These are phyloP conservation scores for Halocynthia aurantium DNA, from an alignment of 23 tunicate species.

Conservation along the genomic window DNA sequence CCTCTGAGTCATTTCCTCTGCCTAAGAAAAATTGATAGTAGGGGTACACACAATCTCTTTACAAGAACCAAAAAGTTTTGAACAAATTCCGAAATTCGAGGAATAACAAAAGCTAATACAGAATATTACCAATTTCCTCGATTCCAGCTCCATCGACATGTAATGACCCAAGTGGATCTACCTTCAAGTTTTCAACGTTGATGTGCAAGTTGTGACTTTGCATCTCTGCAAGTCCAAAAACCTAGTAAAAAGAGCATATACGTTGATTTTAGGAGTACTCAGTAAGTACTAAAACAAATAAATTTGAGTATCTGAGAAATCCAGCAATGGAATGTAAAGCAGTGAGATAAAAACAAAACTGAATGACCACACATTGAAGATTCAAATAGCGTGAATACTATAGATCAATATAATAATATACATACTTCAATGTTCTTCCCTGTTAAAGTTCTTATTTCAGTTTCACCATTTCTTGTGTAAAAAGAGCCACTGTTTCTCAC, in stretches of 20 bases:
- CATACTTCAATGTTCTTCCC: constrained; percentile 15
- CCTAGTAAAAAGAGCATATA: background rate
- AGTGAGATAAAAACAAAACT: background rate
- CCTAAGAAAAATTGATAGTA: too few relatives aligned
- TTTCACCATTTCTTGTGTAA: constrained; percentile 13
- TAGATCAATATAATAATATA: background rate
- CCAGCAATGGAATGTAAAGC: too few relatives aligned
- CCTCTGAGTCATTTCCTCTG: background rate
- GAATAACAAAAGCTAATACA: too few relatives aligned
- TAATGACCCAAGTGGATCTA: constrained; percentile 22
- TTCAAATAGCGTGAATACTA: background rate
- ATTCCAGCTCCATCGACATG: constrained; percentile 16
- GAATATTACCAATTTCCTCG: background rate
- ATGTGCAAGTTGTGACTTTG: constrained; percentile 15
- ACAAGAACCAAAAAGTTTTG: too few relatives aligned
- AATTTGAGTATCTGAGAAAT: too few relatives aligned
- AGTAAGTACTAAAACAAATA: too few relatives aligned
- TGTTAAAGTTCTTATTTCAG: background rate
- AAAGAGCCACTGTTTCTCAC: constrained; percentile 16
- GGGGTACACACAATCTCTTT: too few relatives aligned
- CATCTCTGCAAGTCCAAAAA: constrained; percentile 18
- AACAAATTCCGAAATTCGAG: too few relatives aligned
- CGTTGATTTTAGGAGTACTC: too few relatives aligned
- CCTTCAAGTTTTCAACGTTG: constrained; percentile 11
- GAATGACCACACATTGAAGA: background rate